Evolutionary conservation across 1,140 invertebrate species (phyloP).

Genomic region (Achatina immaculata): DNA sequence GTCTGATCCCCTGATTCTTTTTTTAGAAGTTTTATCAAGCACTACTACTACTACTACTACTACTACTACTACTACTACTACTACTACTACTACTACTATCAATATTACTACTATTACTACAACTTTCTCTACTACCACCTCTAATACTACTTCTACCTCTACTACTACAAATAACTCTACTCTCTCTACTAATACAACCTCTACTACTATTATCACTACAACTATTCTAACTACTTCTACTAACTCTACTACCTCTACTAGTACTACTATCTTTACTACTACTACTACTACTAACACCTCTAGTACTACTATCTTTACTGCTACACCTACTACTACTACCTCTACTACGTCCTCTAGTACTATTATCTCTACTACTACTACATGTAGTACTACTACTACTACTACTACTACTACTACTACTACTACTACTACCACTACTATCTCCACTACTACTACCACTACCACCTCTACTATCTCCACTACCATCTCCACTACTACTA

Average conservation of each 20-base stretch:
- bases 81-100: constrained; percentile 13
- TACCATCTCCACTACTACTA: no score
- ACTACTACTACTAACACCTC: not conserved
- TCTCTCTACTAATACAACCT: not conserved
- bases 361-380: not conserved
- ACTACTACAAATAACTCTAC: not conserved
- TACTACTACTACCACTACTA: no score
- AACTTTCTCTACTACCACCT: not conserved
- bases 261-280: not conserved
- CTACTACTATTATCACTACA: constrained; percentile 7
- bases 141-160: constrained; percentile 19
- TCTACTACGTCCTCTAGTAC: not conserved
- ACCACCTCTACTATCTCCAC: no score
- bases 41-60: not conserved
- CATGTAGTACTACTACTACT: no score
- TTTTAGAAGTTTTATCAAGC: not conserved
- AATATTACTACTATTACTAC: not conserved
- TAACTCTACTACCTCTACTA: not conserved
- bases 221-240: not conserved
- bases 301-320: constrained; percentile 1
- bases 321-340: not conserved
- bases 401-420: no score
- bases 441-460: no score
- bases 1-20: not conserved
- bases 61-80: not conserved